Percentiles rank a stretch among this genome's conserved stretches.
Conservation (phyloP, 2,797 vertebrate species). For the Darevskia nairensis region DNA sequence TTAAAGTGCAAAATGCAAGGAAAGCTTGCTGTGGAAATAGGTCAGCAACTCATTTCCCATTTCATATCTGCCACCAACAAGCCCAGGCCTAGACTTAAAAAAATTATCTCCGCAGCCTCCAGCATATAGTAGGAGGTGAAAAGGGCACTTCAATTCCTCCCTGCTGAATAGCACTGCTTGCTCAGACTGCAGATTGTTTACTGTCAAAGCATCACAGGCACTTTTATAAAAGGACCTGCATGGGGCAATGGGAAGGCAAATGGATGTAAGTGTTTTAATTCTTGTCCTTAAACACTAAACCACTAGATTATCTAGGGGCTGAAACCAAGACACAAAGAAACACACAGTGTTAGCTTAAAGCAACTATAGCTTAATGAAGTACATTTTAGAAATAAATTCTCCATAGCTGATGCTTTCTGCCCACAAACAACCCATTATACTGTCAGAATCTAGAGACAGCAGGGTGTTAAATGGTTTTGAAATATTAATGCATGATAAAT, state of each 20-base stretch:
- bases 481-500: constrained; percentile 9
- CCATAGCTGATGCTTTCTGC: neutral
- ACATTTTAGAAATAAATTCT: constrained; percentile 14
- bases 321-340: constrained; percentile 14
- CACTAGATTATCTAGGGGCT: neutral
- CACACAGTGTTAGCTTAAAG: neutral
- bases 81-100: constrained; percentile 44
- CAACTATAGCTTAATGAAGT: constrained; percentile 26
- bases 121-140: constrained; percentile 58
- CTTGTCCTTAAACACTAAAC: constrained; percentile 4
- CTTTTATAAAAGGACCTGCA: neutral
- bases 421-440: constrained; percentile 5
- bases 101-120: constrained; percentile 38
- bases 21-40: constrained; percentile 54
- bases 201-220: constrained; percentile 10
- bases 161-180: neutral
- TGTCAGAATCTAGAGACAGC: constrained; percentile 4
- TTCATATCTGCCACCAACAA: constrained; percentile 48
- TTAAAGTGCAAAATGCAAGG: constrained; percentile 40
- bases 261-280: neutral
- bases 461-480: neutral
- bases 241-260: neutral
- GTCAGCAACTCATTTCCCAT: constrained; percentile 48
- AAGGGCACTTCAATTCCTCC: constrained; percentile 41
- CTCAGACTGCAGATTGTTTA: constrained; percentile 23